phyloP scores from a whole-genome alignment of 1,140 invertebrate genomes.

The Cherax quadricarinatus region DNA sequence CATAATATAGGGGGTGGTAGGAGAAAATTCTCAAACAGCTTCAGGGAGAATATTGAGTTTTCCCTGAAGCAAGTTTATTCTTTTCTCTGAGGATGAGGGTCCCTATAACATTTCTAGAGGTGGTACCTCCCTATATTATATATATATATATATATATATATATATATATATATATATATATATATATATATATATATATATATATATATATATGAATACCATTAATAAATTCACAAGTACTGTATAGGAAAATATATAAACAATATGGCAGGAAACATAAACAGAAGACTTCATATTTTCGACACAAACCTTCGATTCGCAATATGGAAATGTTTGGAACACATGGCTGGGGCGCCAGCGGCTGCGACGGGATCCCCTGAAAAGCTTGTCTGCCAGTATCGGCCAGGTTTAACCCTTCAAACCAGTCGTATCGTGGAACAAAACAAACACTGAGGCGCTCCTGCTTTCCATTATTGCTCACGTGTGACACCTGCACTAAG shows the following conservation, averaged over 20 bases:
- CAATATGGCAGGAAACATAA: neutral
- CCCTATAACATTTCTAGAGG: too few species aligned
- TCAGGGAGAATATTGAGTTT: too few species aligned
- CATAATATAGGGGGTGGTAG: too few species aligned
- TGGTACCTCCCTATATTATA: too few species aligned
- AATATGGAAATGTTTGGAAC: slow-evolving; percentile 14
- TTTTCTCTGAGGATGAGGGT: too few species aligned
- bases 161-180: slow-evolving; percentile 13
- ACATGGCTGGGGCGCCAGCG: neutral
- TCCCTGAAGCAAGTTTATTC: too few species aligned
- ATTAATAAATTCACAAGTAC: too few species aligned
- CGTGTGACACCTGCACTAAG: neutral
- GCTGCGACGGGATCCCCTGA: neutral
- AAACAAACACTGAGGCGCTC: neutral
- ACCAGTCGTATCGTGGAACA: neutral
- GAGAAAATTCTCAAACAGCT: too few species aligned
- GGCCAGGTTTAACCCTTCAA: neutral
- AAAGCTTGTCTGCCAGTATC: neutral
- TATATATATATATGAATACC: neutral
- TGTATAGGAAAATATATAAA: neutral
- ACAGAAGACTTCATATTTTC: slow-evolving; percentile 6
- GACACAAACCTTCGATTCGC: slow-evolving; percentile 6
- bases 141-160: neutral
- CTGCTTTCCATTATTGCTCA: too few species aligned
- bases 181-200: slow-evolving; percentile 13